Percentiles rank a stretch among this genome's conserved stretches.
Conservation (phyloP, 2,888 invertebrate species). For the Dusona sp. region DNA sequence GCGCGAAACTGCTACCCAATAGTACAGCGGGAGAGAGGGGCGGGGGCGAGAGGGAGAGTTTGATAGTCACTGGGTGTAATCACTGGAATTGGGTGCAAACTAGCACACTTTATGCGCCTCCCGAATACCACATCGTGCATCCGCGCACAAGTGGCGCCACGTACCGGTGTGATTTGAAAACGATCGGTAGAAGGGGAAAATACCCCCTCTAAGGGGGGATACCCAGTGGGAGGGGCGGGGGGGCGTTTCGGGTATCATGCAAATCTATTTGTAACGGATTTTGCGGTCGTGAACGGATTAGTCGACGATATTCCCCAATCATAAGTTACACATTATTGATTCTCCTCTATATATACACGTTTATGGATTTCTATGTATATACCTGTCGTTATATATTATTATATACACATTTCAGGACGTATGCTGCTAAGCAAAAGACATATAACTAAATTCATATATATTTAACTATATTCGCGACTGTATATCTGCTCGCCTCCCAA, state of each 20-base stretch:
- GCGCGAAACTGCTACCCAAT: constrained; percentile 16
- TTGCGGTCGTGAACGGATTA: constrained; percentile 72
- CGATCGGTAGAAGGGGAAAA: constrained; percentile 43
- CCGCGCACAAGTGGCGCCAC: constrained; percentile 58
- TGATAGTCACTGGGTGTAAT: constrained; percentile 69
- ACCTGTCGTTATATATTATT: not conserved
- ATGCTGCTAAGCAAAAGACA: not conserved
- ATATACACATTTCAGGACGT: not conserved
- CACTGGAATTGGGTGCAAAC: constrained; percentile 70
- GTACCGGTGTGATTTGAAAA: constrained; percentile 25
- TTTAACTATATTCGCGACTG: constrained; percentile 1
- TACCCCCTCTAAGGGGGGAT: constrained; percentile 20
- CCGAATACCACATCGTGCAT: constrained; percentile 51
- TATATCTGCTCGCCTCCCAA: not conserved
- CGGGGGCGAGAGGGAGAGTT: constrained; percentile 23
- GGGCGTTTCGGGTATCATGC: constrained; percentile 68
- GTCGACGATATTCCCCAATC: constrained; percentile 72
- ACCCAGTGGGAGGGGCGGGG: constrained; percentile 26
- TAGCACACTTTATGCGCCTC: constrained; percentile 70
- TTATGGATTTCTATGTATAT: constrained; percentile 24
- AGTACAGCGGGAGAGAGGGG: not conserved
- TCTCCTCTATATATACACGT: constrained; percentile 48
- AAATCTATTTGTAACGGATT: constrained; percentile 73
- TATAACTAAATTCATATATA: not conserved
- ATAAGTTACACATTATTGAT: constrained; percentile 72